Conservation (phyloP, 2,797 vertebrate genomes). For the Enteromius argenteus region DNA sequence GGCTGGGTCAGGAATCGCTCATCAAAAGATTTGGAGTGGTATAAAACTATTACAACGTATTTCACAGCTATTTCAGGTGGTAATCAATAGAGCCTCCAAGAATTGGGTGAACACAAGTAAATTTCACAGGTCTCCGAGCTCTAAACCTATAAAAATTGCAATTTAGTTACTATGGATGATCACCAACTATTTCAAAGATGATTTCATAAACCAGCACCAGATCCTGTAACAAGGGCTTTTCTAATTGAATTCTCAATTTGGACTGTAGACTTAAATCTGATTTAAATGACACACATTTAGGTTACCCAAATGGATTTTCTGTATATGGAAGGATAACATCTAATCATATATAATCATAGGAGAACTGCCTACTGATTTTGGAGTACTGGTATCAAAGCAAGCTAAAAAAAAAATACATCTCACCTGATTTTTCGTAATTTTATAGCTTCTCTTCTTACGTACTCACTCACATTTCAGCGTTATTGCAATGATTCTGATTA, state of each 20-base stretch:
- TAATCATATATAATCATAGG: not conserved
- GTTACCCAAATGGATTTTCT: not conserved
- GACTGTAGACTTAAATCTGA: not conserved
- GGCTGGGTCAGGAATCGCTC: constrained; percentile 31
- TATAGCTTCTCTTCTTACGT: too few species aligned
- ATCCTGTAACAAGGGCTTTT: not conserved
- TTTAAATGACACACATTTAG: constrained; percentile 9
- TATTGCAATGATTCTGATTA: too few species aligned
- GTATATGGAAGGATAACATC: not conserved
- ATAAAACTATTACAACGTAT: constrained; percentile 16
- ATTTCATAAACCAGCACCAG: not conserved
- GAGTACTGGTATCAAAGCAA: too few species aligned
- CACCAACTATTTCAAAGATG: not conserved
- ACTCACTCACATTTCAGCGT: too few species aligned
- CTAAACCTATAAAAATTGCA: constrained; percentile 11
- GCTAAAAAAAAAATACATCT: too few species aligned
- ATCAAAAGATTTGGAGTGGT: constrained; percentile 7
- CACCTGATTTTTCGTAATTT: too few species aligned
- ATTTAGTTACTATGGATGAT: not conserved
- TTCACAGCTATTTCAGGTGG: constrained; percentile 1
- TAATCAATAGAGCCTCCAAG: constrained; percentile 25
- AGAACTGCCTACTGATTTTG: not conserved
- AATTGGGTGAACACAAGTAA: not conserved
- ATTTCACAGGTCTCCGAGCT: constrained; percentile 17
- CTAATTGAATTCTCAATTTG: not conserved